Percentiles rank a stretch among this genome's conserved stretches.
Conservation (phyloP, 2,797 vertebrate genomes). For the Lagodon rhomboides region DNA sequence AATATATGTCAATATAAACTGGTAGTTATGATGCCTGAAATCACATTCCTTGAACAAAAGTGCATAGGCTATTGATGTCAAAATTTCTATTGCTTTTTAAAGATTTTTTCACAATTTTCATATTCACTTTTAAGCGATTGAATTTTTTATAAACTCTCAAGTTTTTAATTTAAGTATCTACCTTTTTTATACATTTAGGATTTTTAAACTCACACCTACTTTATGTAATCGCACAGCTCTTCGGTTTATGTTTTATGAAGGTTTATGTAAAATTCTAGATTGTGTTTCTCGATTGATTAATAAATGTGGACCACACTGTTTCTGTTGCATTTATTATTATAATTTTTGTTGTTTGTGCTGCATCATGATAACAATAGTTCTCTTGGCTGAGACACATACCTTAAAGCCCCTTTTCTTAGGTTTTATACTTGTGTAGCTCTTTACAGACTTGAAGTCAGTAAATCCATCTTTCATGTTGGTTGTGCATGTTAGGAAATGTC, state of each 20-base stretch:
- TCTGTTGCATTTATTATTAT: conserved; percentile 31
- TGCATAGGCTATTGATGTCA: conserved; percentile 74
- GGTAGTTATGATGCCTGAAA: conserved; percentile 66
- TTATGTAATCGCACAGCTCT: conserved; percentile 81
- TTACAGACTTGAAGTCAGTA: background rate
- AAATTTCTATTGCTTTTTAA: conserved; percentile 76
- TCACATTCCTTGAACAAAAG: conserved; percentile 62
- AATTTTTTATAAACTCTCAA: conserved; percentile 79
- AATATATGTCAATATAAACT: conserved; percentile 83
- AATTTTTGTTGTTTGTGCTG: background rate
- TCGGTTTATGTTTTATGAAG: conserved; percentile 70
- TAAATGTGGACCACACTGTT: conserved; percentile 76
- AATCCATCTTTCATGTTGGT: background rate
- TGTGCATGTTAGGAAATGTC: background rate
- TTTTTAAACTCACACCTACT: conserved; percentile 79
- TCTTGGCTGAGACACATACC: background rate
- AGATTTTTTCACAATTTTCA: conserved; percentile 71
- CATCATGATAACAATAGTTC: background rate
- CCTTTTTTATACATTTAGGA: conserved; percentile 82
- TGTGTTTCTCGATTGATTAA: conserved; percentile 71
- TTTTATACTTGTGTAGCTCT: background rate
- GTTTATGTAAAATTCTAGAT: conserved; percentile 77
- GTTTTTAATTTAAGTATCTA: conserved; percentile 83
- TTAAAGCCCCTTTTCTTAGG: background rate
- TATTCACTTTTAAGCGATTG: conserved; percentile 77